Conservation (phyloP, 2,113 vertebrate genomes). For the Prunella fulvescens region DNA sequence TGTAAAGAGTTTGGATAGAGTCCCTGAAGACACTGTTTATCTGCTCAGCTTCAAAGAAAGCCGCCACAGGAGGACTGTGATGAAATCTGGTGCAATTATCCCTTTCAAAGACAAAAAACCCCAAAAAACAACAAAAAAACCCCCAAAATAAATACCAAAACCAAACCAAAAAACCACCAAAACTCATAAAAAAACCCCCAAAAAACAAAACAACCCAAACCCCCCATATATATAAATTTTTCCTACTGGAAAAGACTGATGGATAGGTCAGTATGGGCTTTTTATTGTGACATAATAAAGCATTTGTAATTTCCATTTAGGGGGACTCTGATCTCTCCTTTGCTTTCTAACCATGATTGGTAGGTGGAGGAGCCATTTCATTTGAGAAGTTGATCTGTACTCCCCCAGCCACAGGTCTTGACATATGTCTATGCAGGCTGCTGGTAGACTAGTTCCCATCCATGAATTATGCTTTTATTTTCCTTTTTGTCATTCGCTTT, state of each 20-base stretch:
- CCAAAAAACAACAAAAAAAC: not conserved
- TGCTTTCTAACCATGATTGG: not conserved
- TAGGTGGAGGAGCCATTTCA: not conserved
- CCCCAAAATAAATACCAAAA: not conserved
- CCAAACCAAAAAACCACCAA: too few relatives aligned
- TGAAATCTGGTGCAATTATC: constrained; percentile 20
- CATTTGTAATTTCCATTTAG: not conserved
- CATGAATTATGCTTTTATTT: constrained; percentile 2
- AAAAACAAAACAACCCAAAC: not conserved
- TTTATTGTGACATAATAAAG: not conserved
- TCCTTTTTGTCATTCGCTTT: constrained; percentile 1
- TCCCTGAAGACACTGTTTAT: not conserved
- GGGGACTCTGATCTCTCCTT: not conserved
- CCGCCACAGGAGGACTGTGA: not conserved
- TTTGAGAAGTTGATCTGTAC: not conserved
- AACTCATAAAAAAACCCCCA: too few relatives aligned
- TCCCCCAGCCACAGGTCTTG: not conserved
- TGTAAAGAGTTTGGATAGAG: constrained; percentile 2
- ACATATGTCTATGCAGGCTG: not conserved
- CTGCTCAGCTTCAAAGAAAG: constrained; percentile 1
- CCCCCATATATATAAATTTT: not conserved
- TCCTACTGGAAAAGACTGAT: not conserved
- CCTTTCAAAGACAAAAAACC: not conserved
- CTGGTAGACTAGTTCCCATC: not conserved
- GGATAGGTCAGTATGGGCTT: not conserved